These are phyloP conservation scores for Eulithis prunata DNA, from an alignment of 2,888 invertebrate species.

Conservation along the genomic window DNA sequence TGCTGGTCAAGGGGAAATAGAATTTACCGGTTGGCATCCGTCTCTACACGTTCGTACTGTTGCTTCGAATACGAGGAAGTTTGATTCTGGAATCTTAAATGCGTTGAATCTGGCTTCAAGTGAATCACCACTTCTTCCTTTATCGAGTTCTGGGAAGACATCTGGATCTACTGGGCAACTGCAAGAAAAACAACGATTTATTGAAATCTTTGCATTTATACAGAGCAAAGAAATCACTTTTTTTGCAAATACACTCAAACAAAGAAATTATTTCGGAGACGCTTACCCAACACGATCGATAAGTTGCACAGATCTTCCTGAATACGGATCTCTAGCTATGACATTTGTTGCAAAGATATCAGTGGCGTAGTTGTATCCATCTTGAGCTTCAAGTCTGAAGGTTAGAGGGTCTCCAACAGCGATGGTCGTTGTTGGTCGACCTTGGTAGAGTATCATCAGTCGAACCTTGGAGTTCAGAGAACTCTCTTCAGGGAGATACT, in stretches of 20 bases:
- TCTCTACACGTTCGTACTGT: constrained; percentile 95
- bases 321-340: constrained; percentile 95
- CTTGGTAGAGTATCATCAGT: constrained; percentile 93
- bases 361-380: constrained; percentile 93
- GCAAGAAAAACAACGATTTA: constrained; percentile 9
- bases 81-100: constrained; percentile 97
- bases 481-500: constrained; percentile 96
- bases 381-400: constrained; percentile 94
- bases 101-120: constrained; percentile 96
- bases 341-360: constrained; percentile 97
- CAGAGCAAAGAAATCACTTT: too few relatives aligned
- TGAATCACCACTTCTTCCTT: constrained; percentile 93
- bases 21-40: constrained; percentile 92
- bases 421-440: constrained; percentile 95
- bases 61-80: constrained; percentile 96
- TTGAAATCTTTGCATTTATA: neutral
- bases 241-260: too few relatives aligned
- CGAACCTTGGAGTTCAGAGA: constrained; percentile 95
- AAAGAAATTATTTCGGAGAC: too few relatives aligned
- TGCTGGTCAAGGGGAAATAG: neutral
- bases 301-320: constrained; percentile 94
- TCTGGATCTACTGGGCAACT: constrained; percentile 96
- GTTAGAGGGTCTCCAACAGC: constrained; percentile 96
- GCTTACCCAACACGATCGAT: constrained; percentile 94
- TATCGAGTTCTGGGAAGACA: constrained; percentile 95